Conservation (phyloP, 2,888 invertebrate genomes). For the Abrostola triplasia region DNA sequence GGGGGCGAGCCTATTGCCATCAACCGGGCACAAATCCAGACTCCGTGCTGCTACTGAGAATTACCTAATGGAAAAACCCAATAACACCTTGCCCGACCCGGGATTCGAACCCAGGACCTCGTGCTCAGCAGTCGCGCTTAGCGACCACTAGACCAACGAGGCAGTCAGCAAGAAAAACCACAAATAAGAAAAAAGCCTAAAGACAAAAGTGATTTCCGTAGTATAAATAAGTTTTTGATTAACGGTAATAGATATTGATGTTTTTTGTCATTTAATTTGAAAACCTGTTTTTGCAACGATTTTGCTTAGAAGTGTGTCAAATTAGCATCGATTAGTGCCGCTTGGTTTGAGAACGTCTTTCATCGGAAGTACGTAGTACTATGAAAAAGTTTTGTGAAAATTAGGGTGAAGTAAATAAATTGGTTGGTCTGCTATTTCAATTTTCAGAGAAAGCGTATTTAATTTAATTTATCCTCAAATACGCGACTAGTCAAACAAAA, state of each 20-base stretch:
- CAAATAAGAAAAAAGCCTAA: conserved; percentile 53
- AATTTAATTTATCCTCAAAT: not conserved
- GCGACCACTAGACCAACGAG: too few species aligned
- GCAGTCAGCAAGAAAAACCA: too few species aligned
- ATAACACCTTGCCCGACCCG: too few species aligned
- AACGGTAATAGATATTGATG: conserved; percentile 30
- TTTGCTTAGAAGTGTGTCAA: conserved; percentile 62
- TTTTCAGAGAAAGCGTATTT: not conserved
- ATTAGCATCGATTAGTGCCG: conserved; percentile 58
- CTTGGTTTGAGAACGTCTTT: conserved; percentile 27
- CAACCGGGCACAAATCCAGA: too few species aligned
- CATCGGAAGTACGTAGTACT: conserved; percentile 1
- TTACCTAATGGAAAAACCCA: too few species aligned
- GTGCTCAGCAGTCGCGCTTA: too few species aligned
- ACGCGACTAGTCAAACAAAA: not conserved
- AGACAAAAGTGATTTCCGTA: conserved; percentile 61
- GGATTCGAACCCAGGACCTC: too few species aligned
- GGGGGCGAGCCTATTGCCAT: too few species aligned
- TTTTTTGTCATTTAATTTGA: conserved; percentile 43
- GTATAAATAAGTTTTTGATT: conserved; percentile 70
- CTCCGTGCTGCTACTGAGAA: too few species aligned
- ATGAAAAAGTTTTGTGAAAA: conserved; percentile 15
- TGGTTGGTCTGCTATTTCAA: not conserved
- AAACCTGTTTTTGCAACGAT: conserved; percentile 56
- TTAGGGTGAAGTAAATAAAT: not conserved